These are phyloP conservation scores for Melolontha melolontha DNA, from an alignment of 2,888 invertebrate species.

Conservation along the genomic window DNA sequence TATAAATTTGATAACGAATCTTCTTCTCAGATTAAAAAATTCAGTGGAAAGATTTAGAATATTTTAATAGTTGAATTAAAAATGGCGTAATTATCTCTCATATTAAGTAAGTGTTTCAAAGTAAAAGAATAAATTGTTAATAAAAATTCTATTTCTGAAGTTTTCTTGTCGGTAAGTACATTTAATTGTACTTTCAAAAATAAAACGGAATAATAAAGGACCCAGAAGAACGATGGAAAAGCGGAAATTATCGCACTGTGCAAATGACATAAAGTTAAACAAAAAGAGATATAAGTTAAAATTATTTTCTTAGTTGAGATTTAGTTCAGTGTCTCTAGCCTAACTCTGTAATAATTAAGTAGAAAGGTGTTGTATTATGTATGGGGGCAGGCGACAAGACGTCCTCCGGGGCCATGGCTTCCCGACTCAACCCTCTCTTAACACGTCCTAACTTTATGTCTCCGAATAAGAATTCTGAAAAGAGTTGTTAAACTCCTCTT, in stretches of 20 bases:
- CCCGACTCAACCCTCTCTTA: constrained; percentile 46
- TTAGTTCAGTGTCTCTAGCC: constrained; percentile 55
- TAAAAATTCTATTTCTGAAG: constrained; percentile 16
- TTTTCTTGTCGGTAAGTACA: constrained; percentile 3
- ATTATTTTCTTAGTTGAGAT: constrained; percentile 57
- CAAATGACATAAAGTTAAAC: constrained; percentile 41
- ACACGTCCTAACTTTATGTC: constrained; percentile 54
- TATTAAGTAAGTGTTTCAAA: no score
- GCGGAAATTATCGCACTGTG: constrained; percentile 39
- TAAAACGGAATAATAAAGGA: constrained; percentile 38
- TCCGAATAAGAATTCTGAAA: constrained; percentile 46
- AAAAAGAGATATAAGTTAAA: constrained; percentile 49
- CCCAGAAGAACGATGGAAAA: constrained; percentile 9
- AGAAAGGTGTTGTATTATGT: constrained; percentile 55
- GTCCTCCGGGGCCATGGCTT: constrained; percentile 52
- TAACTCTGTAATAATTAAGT: constrained; percentile 56
- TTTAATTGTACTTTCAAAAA: constrained; percentile 31
- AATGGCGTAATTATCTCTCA: no score
- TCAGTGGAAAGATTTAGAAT: no score
- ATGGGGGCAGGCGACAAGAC: constrained; percentile 57
- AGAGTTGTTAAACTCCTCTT: constrained; percentile 44
- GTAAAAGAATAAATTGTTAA: no score
- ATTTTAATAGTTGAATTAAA: no score
- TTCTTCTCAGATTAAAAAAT: no score
- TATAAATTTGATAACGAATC: no score